Evolutionary conservation across 2,113 vertebrate species (phyloP).

Genomic region (Tragelaphus imberbis): DNA sequence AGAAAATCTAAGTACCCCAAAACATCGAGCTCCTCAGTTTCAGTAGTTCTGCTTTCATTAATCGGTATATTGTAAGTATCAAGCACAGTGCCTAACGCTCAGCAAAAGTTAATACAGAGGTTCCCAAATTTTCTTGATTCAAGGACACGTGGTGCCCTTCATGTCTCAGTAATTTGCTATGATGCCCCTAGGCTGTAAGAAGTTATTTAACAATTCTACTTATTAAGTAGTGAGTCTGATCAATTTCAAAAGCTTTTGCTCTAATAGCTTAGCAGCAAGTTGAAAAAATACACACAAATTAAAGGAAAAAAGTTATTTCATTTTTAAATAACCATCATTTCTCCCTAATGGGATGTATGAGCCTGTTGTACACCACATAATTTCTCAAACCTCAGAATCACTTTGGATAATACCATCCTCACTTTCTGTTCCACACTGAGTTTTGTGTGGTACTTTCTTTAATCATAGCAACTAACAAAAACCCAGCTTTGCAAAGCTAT

Average conservation of each 20-base stretch:
- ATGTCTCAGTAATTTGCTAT: neutral
- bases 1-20: neutral
- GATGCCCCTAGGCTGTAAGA: neutral
- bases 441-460: neutral
- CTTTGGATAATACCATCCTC: neutral
- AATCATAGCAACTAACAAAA: slow-evolving; percentile 10
- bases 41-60: neutral
- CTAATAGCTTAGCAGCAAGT: neutral
- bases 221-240: neutral
- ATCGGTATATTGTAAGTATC: neutral
- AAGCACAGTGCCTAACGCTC: neutral
- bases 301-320: slow-evolving; percentile 4
- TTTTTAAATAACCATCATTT: slow-evolving; percentile 6
- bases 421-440: neutral
- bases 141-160: neutral
- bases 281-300: neutral
- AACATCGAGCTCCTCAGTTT: neutral
- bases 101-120: neutral
- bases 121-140: slow-evolving; percentile 27
- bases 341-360: neutral
- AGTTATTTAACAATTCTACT: neutral
- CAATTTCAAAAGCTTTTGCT: slow-evolving; percentile 12
- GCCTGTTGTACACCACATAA: neutral
- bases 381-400: neutral
- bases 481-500: neutral